Percentiles rank a stretch among this genome's conserved stretches.
Evolutionary conservation across 2,797 vertebrate species (phyloP).

Genomic region (Vultur gryphus): DNA sequence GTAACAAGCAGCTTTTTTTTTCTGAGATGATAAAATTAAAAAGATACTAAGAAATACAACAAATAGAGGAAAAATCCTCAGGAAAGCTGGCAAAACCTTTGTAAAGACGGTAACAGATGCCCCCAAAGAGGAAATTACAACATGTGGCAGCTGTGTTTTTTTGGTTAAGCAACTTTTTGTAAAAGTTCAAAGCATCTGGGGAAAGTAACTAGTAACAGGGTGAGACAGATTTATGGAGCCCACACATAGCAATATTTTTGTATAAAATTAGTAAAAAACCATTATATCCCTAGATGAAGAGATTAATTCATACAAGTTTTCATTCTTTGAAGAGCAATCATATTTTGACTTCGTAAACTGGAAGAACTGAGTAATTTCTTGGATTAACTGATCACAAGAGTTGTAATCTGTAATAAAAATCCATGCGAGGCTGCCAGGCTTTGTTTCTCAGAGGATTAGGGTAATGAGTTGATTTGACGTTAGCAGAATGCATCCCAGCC

Average conservation of each 20-base stretch:
- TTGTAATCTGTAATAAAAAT: conserved; percentile 61
- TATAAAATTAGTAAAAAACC: conserved; percentile 72
- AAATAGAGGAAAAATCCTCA: not conserved
- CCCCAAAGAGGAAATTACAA: conserved; percentile 76
- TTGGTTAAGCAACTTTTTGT: conserved; percentile 65
- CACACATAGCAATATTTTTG: conserved; percentile 80
- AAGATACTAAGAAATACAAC: not conserved
- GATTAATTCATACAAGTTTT: conserved; percentile 64
- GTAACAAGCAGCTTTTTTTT: not conserved
- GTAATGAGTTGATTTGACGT: conserved; percentile 37
- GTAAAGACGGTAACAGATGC: conserved; percentile 52
- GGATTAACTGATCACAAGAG: conserved; percentile 66
- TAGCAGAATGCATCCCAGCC: conserved; percentile 28
- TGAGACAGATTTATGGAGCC: conserved; percentile 74
- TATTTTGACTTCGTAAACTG: conserved; percentile 67
- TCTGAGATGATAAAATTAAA: not conserved
- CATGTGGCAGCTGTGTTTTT: conserved; percentile 65
- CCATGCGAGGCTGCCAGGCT: conserved; percentile 40
- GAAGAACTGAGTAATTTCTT: conserved; percentile 74
- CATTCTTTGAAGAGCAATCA: conserved; percentile 70
- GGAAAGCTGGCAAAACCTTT: conserved; percentile 17
- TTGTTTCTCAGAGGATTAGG: conserved; percentile 40
- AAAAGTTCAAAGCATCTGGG: conserved; percentile 74
- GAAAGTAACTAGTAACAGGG: conserved; percentile 71
- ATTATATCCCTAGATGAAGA: conserved; percentile 72